A percentile compares a stretch with the other conserved stretches of the same genome.
phyloP scores from a whole-genome alignment of 2,113 vertebrate species.

The Ramphastos sulfuratus region DNA sequence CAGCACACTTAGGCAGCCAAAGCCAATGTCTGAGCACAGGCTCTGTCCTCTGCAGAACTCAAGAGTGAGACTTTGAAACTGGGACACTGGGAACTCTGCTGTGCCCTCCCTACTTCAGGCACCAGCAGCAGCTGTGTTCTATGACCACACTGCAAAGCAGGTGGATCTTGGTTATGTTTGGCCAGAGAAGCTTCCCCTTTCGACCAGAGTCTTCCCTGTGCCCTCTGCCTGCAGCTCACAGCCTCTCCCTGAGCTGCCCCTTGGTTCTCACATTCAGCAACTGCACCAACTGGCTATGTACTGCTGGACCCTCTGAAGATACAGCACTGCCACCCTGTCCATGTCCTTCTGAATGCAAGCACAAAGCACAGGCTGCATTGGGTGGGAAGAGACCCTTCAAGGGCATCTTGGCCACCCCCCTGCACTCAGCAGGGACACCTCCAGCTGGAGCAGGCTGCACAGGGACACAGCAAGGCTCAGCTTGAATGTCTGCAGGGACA shows the following conservation, averaged over 20 bases:
- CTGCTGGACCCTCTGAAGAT: not conserved
- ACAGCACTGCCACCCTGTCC: not conserved
- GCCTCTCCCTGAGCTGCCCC: not conserved
- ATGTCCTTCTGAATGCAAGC: not conserved
- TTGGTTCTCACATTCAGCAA: not conserved
- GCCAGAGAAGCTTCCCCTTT: not conserved
- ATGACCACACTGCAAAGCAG: not conserved
- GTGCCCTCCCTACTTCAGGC: conserved; percentile 6
- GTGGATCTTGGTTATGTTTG: conserved; percentile 41
- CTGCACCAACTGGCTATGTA: not conserved
- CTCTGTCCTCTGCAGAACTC: not conserved
- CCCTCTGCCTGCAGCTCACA: not conserved
- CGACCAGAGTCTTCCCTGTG: not conserved
- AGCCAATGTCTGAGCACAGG: not conserved
- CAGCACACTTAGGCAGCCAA: not conserved
- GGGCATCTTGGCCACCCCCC: too few species aligned
- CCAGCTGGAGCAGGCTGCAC: too few species aligned
- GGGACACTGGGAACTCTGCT: not conserved
- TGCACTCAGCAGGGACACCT: too few species aligned
- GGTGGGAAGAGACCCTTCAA: too few species aligned
- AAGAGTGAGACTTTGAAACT: conserved; percentile 18
- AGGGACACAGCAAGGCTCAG: too few species aligned
- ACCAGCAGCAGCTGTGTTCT: not conserved
- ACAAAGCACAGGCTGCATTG: too few species aligned
- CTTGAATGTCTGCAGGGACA: too few species aligned